Evolutionary conservation across 2,113 vertebrate genomes (phyloP), one percentile per base, ranked within the genome.

Genomic region (Tyrannus savana): DNA sequence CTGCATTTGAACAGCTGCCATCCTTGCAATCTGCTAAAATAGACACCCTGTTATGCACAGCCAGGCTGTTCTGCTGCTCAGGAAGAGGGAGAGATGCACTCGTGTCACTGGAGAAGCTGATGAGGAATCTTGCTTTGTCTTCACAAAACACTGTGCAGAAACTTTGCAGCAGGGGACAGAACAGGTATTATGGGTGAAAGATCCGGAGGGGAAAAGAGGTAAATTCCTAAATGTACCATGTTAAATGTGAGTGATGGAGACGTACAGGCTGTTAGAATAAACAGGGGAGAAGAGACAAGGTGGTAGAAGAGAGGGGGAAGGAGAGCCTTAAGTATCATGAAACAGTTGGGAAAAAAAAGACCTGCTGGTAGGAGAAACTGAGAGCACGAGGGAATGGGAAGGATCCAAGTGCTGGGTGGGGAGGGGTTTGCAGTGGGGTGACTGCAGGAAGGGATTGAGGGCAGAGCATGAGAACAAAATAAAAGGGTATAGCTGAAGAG

Each of bases 121-220:
- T 78, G 27, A 93, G 80, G 90, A 95, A 89, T 84, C 62, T 59
- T 77, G 42, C 71, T 93, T 69, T 91, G 67, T 71, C 75, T 85
- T 80, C 67, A 85, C 9, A 8, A 93, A 73, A 67, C n/a, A 33
- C 79, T 55, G 64, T 63, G 67, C 59, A 73, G 81, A 66, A 82
- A 59, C 78, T 79, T 73, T 73, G 86, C 58, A 85, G 44, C 62
- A 81, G 22, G 28, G 60, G 49, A 82, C 44, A 71, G 62, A 68
- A 39, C 3, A 74, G 62, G 27, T 58, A 53, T 81, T 79, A 66
- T 79, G 62, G 66, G 60, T 73, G 33, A 75, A 74, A 60, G 35
- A 46, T 56, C 33, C 67, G 19, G 78, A 50, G 22, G 31, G 7
- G 3, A 23, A 50, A 87, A 73, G 60, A 27, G 28, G 39, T 49